Base-by-base conservation (phyloP, 2,797 vertebrate genomes). In the Poecilia picta region DNA sequence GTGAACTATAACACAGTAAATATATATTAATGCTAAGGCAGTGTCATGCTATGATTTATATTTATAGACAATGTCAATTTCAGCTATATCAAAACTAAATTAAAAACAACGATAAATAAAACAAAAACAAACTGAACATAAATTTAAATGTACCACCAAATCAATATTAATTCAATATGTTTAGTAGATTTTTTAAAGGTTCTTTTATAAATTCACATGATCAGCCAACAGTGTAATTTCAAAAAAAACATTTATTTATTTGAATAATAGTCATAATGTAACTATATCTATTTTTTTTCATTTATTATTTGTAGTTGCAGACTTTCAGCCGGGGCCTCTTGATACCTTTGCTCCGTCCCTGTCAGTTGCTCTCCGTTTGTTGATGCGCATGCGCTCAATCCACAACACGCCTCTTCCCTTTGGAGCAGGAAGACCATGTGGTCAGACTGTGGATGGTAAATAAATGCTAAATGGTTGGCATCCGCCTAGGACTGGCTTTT, bases 381-480 rank as follows among this genome's bases (percentile, higher is more conserved):
- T 1, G 0, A 0, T 2, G 86, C 90, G 91, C 91, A 0, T 92
- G 89, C 92, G 90, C 83, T 4, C 11, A 31, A 59, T 5, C 0
- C 7, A 0, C 0, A n/a, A 62, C 77, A 81, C 90, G 81, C 90
- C 89, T 77, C 81, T 80, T 80, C 23, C 51, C 12, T 73, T 8
- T 33, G 25, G 31, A 25, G n/a, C 16, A 31, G 83, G 51, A 33
- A 33, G 33, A 1, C 90, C 94, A 95, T 92, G 93, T 91, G 94
- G 41, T 72, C 68, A 45, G 41, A 77, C 73, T 73, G 49, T 39
- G 0, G 76, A 70, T 89, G 83, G 85, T 91, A 93, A 93, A 93
- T 89, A 93, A 74, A 83, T 11, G 20, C 28, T 64, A 33, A 28
- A 16, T 47, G 45, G 39, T 33, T 5, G 43, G 70, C 49, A 39